Conservation (phyloP, 2,113 vertebrate genomes). For the Oplegnathus fasciatus region DNA sequence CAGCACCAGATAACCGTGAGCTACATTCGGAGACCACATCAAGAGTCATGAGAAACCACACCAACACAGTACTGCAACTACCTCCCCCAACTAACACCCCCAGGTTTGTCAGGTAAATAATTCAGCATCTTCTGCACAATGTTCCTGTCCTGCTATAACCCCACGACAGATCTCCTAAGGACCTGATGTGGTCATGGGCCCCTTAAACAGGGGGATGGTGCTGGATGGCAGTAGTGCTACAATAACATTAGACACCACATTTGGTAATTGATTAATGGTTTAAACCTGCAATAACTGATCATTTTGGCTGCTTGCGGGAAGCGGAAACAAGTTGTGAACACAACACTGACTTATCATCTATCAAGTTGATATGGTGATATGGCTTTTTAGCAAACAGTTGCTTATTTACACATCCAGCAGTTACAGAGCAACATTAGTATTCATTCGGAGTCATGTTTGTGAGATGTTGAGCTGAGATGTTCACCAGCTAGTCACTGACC, state of each 20-base stretch:
- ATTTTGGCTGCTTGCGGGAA: background rate
- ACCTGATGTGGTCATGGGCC: background rate
- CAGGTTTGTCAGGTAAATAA: constrained; percentile 50
- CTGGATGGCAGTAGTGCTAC: too few relatives aligned
- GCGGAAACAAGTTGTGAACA: background rate
- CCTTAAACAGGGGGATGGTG: background rate
- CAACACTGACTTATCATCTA: background rate
- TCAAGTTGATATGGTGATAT: background rate
- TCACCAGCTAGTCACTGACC: too few relatives aligned
- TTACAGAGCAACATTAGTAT: background rate
- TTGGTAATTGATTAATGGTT: background rate
- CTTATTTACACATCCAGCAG: background rate
- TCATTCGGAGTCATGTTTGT: background rate
- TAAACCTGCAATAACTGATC: background rate
- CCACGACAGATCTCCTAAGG: background rate
- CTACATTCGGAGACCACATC: background rate
- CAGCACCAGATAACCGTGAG: background rate
- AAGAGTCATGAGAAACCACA: constrained; percentile 1
- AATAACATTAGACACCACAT: background rate
- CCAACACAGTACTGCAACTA: background rate
- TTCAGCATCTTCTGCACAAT: constrained; percentile 46
- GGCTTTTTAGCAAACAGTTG: background rate
- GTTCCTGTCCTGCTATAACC: constrained; percentile 21
- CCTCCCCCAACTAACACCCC: constrained; percentile 3
- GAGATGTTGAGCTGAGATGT: too few relatives aligned